These are phyloP conservation scores for Metopia argyrocephala DNA, from an alignment of 2,888 invertebrate species.

Conservation along the genomic window DNA sequence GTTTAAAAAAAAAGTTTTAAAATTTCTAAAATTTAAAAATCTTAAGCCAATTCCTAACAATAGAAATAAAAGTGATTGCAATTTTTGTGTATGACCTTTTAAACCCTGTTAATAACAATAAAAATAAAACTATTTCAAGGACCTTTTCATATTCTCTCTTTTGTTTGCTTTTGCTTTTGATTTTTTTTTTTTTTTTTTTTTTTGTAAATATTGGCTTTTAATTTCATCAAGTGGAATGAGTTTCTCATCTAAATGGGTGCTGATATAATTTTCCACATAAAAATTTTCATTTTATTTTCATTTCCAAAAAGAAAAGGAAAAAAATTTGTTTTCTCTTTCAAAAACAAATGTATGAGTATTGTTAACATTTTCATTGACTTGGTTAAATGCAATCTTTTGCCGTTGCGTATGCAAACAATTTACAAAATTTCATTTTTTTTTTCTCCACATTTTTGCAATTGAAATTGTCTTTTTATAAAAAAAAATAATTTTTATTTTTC, in stretches of 20 bases:
- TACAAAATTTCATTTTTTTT: not conserved
- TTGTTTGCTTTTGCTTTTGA: constrained; percentile 13
- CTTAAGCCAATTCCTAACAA: too few relatives aligned
- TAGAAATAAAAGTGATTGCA: too few relatives aligned
- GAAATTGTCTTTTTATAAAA: not conserved
- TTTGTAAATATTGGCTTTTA: constrained; percentile 30
- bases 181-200: not conserved
- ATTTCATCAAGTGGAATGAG: not conserved
- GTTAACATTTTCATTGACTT: not conserved
- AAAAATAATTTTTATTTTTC: not conserved
- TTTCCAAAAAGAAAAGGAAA: too few relatives aligned
- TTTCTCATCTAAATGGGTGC: not conserved
- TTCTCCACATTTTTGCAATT: not conserved
- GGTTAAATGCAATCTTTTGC: constrained; percentile 31
- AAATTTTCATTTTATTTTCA: not conserved
- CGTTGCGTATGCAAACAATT: constrained; percentile 1
- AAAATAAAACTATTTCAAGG: not conserved
- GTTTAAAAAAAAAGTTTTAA: not conserved
- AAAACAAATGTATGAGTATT: not conserved
- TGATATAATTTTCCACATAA: not conserved
- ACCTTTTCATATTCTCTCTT: not conserved
- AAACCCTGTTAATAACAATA: not conserved
- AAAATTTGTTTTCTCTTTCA: not conserved
- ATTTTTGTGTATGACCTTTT: not conserved
- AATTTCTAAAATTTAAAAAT: too few relatives aligned